A percentile compares a stretch with the other conserved stretches of the same genome.
Evolutionary conservation across 2,113 vertebrate species (phyloP).

Genomic region (Chaetura pelagica): DNA sequence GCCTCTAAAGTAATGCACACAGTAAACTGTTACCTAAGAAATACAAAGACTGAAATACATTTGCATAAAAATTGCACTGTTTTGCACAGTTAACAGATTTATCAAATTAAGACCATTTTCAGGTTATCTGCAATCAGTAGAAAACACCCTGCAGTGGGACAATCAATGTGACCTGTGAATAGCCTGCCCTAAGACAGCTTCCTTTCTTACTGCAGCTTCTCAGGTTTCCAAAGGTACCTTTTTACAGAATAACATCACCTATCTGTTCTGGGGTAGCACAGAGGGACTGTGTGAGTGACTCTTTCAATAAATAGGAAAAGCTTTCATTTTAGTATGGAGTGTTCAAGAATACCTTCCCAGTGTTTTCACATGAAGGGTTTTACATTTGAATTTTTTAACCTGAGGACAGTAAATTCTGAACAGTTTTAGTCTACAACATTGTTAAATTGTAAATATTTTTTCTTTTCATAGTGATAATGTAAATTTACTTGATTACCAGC

Average conservation of each 20-base stretch:
- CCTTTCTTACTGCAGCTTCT: neutral
- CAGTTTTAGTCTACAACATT: neutral
- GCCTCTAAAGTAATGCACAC: neutral
- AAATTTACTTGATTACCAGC: neutral
- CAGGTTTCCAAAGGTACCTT: neutral
- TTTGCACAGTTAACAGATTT: neutral
- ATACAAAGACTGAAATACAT: neutral
- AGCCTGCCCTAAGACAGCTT: neutral
- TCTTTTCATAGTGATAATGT: neutral
- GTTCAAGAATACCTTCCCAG: neutral
- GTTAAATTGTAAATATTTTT: neutral
- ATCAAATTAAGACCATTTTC: neutral
- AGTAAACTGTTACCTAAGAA: neutral
- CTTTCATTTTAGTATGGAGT: neutral
- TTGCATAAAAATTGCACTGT: neutral
- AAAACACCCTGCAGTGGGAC: neutral
- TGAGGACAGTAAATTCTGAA: neutral
- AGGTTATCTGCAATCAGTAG: neutral
- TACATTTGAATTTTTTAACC: neutral
- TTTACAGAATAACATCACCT: neutral
- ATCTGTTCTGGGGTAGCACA: neutral
- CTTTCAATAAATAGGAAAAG: neutral
- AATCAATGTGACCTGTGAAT: neutral
- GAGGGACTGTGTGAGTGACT: neutral
- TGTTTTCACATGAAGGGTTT: neutral